phyloP scores from a whole-genome alignment of 2,797 vertebrate species.

The Glossophaga mutica region DNA sequence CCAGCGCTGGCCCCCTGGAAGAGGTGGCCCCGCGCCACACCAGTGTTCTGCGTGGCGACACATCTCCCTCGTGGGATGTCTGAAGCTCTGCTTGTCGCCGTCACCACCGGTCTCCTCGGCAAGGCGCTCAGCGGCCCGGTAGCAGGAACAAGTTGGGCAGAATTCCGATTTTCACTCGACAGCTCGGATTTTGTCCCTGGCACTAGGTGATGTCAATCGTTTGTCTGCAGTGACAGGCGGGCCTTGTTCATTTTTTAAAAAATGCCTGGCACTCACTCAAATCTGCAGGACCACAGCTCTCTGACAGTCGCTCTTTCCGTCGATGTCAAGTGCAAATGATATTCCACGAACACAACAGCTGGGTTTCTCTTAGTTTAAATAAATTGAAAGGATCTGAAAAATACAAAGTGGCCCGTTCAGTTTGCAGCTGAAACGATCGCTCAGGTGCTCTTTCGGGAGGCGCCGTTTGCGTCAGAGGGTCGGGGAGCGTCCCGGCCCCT shows the following conservation, averaged over 20 bases:
- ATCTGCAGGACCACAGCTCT: background rate
- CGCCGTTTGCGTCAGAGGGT: background rate
- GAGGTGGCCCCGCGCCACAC: background rate
- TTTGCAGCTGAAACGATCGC: too few species aligned
- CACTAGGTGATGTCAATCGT: background rate
- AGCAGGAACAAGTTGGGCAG: background rate
- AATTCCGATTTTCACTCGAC: background rate
- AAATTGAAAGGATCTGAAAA: background rate
- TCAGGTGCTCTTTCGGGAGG: background rate
- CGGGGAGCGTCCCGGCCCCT: background rate
- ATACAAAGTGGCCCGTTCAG: background rate
- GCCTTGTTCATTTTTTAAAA: background rate
- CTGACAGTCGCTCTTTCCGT: background rate
- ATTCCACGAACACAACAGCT: background rate
- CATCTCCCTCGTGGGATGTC: background rate
- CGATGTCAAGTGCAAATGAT: background rate
- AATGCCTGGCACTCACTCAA: background rate
- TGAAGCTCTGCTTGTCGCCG: background rate
- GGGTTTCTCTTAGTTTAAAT: background rate
- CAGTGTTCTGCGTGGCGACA: background rate
- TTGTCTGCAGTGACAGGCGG: background rate
- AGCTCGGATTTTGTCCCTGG: background rate
- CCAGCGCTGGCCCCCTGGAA: background rate
- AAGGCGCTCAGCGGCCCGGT: background rate
- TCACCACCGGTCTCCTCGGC: too few species aligned